Conservation (phyloP, 1,140 invertebrate genomes). For the Brachionus angularis region DNA sequence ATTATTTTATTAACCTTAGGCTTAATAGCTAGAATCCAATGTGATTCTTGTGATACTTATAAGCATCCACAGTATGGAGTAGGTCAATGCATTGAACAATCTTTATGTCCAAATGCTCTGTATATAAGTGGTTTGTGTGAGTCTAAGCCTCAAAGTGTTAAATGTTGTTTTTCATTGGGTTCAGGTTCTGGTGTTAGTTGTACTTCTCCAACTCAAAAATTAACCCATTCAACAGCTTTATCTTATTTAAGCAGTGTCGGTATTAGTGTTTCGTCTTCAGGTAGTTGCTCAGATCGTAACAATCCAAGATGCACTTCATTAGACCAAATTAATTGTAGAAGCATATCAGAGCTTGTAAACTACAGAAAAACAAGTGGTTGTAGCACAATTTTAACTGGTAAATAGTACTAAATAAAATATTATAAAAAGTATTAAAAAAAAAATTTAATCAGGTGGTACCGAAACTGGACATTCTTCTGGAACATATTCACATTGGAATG, state of each 20-base stretch:
- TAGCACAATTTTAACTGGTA: conserved; percentile 5
- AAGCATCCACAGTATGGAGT: conserved; percentile 18
- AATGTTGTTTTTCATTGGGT: conserved; percentile 28
- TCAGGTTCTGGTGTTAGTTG: not conserved
- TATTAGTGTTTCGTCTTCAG: conserved; percentile 22
- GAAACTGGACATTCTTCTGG: conserved; percentile 37
- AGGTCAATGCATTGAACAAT: not conserved
- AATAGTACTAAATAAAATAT: not conserved
- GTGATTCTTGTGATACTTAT: conserved; percentile 15
- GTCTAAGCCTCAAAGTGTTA: conserved; percentile 19
- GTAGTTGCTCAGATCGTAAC: conserved; percentile 11
- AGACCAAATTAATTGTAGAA: conserved; percentile 31
- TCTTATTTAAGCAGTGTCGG: not conserved
- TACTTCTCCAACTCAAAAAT: not conserved
- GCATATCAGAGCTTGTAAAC: not conserved
- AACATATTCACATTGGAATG: conserved; percentile 39
- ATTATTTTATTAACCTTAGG: no score
- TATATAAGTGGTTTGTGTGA: conserved; percentile 27
- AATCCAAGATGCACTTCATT: conserved; percentile 27
- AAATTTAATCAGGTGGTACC: not conserved
- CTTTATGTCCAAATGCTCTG: conserved; percentile 15
- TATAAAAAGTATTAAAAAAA: no score
- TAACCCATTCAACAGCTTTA: conserved; percentile 15
- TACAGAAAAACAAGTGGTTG: conserved; percentile 24
- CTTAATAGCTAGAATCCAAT: no score